Conservation (phyloP, 2,888 invertebrate species). For the Agonum fuliginosum region DNA sequence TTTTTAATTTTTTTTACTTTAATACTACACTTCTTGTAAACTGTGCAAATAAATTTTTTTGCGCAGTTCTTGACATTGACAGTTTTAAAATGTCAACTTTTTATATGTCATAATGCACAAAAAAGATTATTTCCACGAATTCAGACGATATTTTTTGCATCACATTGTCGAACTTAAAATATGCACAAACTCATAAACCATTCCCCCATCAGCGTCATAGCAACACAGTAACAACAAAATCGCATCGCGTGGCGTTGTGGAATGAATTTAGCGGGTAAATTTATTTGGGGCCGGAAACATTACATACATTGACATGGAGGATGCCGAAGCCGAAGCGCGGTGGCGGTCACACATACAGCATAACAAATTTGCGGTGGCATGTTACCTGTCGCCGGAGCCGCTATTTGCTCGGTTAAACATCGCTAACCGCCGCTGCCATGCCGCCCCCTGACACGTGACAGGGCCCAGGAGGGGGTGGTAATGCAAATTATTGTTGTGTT, state of each 20-base stretch:
- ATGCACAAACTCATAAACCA: neutral
- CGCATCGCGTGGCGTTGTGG: neutral
- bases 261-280: neutral
- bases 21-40: too few relatives aligned
- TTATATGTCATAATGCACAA: too few relatives aligned
- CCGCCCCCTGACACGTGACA: neutral
- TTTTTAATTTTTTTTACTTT: too few relatives aligned
- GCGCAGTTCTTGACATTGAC: too few relatives aligned
- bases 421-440: constrained; percentile 11
- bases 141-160: too few relatives aligned
- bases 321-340: too few relatives aligned
- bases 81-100: too few relatives aligned
- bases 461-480: too few relatives aligned
- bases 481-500: too few relatives aligned
- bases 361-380: constrained; percentile 54
- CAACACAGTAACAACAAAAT: neutral
- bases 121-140: too few relatives aligned
- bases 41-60: too few relatives aligned
- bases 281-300: constrained; percentile 7
- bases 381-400: constrained; percentile 48
- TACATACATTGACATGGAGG: constrained; percentile 29
- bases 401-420: constrained; percentile 52
- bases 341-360: constrained; percentile 42
- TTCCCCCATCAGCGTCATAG: neutral
- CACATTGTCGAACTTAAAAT: too few relatives aligned